Conservation (phyloP, 1,140 invertebrate genomes). For the Drosophila orosa region DNA sequence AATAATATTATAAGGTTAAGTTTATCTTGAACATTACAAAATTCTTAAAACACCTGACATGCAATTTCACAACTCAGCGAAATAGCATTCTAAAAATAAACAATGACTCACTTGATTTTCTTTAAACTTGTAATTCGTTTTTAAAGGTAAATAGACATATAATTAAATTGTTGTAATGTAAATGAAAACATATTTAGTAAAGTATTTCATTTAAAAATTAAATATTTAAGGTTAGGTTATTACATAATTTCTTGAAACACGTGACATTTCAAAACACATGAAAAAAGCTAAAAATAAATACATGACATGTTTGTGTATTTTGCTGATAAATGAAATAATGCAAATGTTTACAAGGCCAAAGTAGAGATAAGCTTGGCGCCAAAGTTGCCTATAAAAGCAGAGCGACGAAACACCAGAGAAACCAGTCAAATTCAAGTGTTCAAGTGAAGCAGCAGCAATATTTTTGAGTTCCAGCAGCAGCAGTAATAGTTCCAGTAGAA, state of each 20-base stretch:
- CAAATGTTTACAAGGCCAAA: constrained; percentile 29
- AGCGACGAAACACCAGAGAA: not conserved
- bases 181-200: not conserved
- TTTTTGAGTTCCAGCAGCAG: not conserved
- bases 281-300: constrained; percentile 26
- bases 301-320: constrained; percentile 16
- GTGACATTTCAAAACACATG: constrained; percentile 17
- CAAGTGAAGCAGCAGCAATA: constrained; percentile 31
- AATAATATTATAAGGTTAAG: not conserved
- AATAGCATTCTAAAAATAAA: constrained; percentile 6
- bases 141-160: not conserved
- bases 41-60: not conserved
- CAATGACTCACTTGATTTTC: not conserved
- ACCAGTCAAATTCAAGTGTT: constrained; percentile 25
- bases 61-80: not conserved
- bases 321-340: constrained; percentile 14
- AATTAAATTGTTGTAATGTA: not conserved
- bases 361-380: constrained; percentile 30
- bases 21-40: not conserved
- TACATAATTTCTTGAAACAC: constrained; percentile 22
- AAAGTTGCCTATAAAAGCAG: constrained; percentile 42
- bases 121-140: not conserved
- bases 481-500: not conserved
- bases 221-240: constrained; percentile 13
- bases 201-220: not conserved